Conservation (phyloP, 2,888 invertebrate species). For the Aphidius colemani region DNA sequence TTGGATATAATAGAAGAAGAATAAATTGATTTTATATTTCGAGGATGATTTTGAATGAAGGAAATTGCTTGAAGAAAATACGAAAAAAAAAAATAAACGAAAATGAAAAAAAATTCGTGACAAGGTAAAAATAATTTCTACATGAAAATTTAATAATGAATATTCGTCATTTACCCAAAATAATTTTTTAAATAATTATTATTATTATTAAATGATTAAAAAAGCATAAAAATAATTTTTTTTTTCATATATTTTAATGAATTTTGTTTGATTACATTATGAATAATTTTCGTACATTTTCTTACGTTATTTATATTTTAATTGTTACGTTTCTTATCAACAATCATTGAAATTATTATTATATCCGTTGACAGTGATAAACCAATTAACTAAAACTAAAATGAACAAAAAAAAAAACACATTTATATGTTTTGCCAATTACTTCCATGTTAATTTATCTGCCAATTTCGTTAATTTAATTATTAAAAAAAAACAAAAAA, state of each 20-base stretch:
- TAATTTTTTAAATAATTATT: background rate
- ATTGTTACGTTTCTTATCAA: constrained; percentile 4
- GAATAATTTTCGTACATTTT: background rate
- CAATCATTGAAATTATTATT: constrained; percentile 5
- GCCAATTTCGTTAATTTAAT: background rate
- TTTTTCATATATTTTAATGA: background rate
- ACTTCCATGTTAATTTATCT: background rate
- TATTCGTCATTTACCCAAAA: background rate
- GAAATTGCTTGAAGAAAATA: background rate
- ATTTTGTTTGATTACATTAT: too few species aligned
- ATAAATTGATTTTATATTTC: background rate
- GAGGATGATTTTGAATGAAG: constrained; percentile 2
- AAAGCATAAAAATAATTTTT: background rate
- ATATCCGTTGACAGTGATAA: constrained; percentile 11
- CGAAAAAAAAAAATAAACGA: background rate
- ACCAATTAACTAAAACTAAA: background rate
- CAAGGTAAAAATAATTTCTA: background rate
- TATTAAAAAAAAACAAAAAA: constrained; percentile 7
- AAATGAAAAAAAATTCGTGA: background rate
- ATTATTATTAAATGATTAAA: background rate
- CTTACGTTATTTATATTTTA: constrained; percentile 4
- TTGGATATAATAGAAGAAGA: background rate
- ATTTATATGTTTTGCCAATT: background rate
- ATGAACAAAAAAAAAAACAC: background rate
- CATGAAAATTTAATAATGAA: constrained; percentile 3